Evolutionary conservation across 2,113 vertebrate species (phyloP).

Genomic region (Oncorhynchus tshawytscha): DNA sequence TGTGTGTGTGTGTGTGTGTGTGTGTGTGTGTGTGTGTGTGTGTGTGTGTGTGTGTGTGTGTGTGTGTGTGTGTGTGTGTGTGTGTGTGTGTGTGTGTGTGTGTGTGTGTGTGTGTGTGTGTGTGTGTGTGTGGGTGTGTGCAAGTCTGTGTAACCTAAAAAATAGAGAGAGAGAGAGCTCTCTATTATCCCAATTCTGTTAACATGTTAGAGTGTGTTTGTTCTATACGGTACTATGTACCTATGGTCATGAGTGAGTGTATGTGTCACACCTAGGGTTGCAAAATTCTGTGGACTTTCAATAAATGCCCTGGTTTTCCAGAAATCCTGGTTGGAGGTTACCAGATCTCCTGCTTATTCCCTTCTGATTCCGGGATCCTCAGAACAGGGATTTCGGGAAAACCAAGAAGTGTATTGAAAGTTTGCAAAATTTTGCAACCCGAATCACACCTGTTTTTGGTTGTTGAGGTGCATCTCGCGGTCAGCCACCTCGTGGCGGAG

Average conservation of each 20-base stretch:
- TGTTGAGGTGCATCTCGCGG: conserved; percentile 97
- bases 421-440: too few relatives aligned
- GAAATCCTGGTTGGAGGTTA: too few relatives aligned
- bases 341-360: too few relatives aligned
- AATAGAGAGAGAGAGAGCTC: background rate
- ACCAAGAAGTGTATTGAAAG: too few relatives aligned
- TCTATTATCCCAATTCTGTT: too few relatives aligned
- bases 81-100: background rate
- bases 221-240: background rate
- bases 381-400: too few relatives aligned
- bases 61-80: background rate
- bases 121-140: too few relatives aligned
- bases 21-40: background rate
- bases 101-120: background rate
- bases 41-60: conserved; percentile 1
- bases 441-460: conserved; percentile 88
- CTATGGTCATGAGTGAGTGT: background rate
- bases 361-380: too few relatives aligned
- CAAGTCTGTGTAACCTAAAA: conserved; percentile 49
- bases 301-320: too few relatives aligned
- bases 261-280: too few relatives aligned
- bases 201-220: too few relatives aligned
- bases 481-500: conserved; percentile 94
- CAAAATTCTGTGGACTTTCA: too few relatives aligned
- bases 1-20: background rate